phyloP scores from a whole-genome alignment of 1,140 invertebrate genomes.

The Chrysomallon squamiferum region DNA sequence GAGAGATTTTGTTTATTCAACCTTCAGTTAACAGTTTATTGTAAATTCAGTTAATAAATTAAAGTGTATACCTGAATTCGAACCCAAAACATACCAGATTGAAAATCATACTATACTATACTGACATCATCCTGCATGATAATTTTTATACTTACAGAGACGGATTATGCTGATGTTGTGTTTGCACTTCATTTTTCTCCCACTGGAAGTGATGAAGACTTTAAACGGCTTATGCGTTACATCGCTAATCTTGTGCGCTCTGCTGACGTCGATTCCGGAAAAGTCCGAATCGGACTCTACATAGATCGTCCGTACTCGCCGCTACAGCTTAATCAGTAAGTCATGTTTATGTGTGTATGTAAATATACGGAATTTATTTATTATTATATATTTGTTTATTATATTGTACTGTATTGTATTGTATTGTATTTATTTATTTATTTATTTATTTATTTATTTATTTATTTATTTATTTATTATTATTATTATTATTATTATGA shows the following conservation, averaged over 20 bases:
- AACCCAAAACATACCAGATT: too few relatives aligned
- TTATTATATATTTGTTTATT: not conserved
- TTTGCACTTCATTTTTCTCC: slow-evolving; percentile 35
- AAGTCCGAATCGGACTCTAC: slow-evolving; percentile 34
- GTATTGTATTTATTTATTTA: not conserved
- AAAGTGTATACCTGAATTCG: too few relatives aligned
- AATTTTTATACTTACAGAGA: slow-evolving; percentile 25
- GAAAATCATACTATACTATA: too few relatives aligned
- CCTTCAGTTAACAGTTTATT: too few relatives aligned
- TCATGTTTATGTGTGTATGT: not conserved
- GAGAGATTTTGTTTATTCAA: too few relatives aligned
- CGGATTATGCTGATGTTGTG: slow-evolving; percentile 29
- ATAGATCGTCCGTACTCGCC: slow-evolving; percentile 21
- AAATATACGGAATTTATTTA: not conserved
- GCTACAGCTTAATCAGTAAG: slow-evolving; percentile 37
- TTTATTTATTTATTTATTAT: too few relatives aligned
- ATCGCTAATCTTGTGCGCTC: slow-evolving; percentile 18
- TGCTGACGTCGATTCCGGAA: slow-evolving; percentile 32
- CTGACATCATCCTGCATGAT: too few relatives aligned
- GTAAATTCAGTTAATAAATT: too few relatives aligned
- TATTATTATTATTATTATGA: too few relatives aligned
- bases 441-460: too few relatives aligned
- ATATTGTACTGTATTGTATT: not conserved
- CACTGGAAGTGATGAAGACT: slow-evolving; percentile 12
- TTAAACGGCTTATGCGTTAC: slow-evolving; percentile 20